Base-by-base conservation (phyloP, 2,797 vertebrate genomes). In the Epinephelus malabaricus region DNA sequence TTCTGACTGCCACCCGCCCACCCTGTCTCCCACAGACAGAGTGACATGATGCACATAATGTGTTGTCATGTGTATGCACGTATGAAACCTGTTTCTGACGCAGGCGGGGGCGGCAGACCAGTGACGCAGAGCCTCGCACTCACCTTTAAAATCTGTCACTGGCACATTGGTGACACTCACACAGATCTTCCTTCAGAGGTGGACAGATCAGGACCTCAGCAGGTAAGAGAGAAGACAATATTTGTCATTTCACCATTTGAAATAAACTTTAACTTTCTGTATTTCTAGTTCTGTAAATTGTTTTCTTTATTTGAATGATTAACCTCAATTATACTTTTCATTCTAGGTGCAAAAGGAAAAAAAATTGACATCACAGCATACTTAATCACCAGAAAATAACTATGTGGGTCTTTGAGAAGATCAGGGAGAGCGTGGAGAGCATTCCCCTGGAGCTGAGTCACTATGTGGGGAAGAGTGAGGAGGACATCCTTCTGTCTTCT, bases 391-490 rank as follows among this genome's bases (percentile, higher is more conserved):
- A 50, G 5, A 53, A 62, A 67, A 80, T 19, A 67, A 88, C 27
- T 7, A 95, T 95, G 88, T 95, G 94, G 95, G 81, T 94, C 25
- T 61, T 95, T 55, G 92, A 78, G 53, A 94, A 92, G 85, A 86
- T 95, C 69, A 84, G 84, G 63, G 90, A 93, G 55, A 92, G 86
- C 23, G 47, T 92, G 40, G 93, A 93, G 80, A 92, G 54, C 87
- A 85, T 94, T 73, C 93, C 91, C 27, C 38, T 71, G 0, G 90
- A 94, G 78, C 71, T 95, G 83, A 89, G 79, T 67, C 80, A 54
- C 23, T 87, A 87, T 62, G 74, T 91, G 27, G 79, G 66, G 59
- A 84, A 86, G 66, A 89, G 69, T 34, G 83, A 88, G 30, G 91
- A 88, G 1, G 67, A 83, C 4, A 12, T 79, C 9, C 70, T 50